A percentile compares a stretch with the other conserved stretches of the same genome.
These are phyloP conservation scores for Zelleria hepariella DNA, from an alignment of 2,888 invertebrate genomes.

Conservation along the genomic window DNA sequence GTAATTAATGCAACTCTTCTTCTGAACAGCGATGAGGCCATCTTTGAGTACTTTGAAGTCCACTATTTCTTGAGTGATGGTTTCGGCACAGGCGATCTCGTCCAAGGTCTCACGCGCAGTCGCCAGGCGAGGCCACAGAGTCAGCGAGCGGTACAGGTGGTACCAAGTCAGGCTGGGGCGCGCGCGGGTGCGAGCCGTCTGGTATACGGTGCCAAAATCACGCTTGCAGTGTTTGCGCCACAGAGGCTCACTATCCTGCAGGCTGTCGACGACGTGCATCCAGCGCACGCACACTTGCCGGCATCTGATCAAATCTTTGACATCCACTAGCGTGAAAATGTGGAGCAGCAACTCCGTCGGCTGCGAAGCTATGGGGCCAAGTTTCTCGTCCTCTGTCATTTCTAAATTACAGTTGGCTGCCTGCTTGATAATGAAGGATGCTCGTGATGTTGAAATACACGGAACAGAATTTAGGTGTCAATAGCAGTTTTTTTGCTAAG, in stretches of 20 bases:
- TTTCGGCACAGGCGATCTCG: constrained; percentile 41
- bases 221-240: constrained; percentile 35
- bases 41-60: constrained; percentile 31
- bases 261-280: constrained; percentile 36
- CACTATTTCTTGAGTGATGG: constrained; percentile 30
- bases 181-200: constrained; percentile 27
- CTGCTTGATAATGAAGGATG: background rate
- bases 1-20: constrained; percentile 29
- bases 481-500: background rate
- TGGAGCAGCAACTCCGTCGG: constrained; percentile 40
- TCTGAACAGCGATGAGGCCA: constrained; percentile 41
- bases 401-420: background rate
- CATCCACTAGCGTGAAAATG: constrained; percentile 35
- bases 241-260: constrained; percentile 25
- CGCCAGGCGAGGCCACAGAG: constrained; percentile 36
- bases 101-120: constrained; percentile 31
- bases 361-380: constrained; percentile 16
- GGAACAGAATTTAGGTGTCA: constrained; percentile 5
- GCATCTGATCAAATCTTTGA: constrained; percentile 31
- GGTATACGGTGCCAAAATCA: constrained; percentile 30
- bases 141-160: constrained; percentile 41
- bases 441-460: constrained; percentile 1
- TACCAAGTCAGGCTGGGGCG: constrained; percentile 29
- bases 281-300: constrained; percentile 43
- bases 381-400: constrained; percentile 12